Percentiles rank a stretch among this genome's conserved stretches.
These are phyloP conservation scores for Trichopoda pennipes DNA, from an alignment of 2,888 invertebrate genomes.

Conservation along the genomic window DNA sequence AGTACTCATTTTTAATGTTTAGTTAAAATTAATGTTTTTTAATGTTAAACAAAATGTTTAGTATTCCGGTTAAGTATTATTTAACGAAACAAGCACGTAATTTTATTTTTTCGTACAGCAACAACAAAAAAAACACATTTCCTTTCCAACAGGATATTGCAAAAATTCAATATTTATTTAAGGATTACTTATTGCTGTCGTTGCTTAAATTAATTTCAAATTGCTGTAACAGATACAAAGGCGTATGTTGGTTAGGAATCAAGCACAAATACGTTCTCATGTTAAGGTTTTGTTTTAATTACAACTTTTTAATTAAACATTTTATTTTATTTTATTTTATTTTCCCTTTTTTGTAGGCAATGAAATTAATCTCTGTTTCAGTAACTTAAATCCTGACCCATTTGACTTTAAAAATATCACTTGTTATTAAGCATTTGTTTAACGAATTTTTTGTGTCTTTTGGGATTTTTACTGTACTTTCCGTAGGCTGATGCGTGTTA, in stretches of 20 bases:
- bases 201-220: conserved; percentile 11
- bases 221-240: background rate
- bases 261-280: background rate
- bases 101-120: background rate
- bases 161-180: conserved; percentile 8
- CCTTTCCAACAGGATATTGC: background rate
- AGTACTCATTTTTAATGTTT: too few species aligned
- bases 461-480: too few species aligned
- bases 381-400: conserved; percentile 1
- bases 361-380: conserved; percentile 29
- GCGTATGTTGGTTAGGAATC: background rate
- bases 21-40: too few species aligned
- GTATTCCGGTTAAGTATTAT: background rate
- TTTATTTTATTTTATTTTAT: conserved; percentile 26
- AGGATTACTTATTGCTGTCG: background rate
- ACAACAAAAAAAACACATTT: background rate
- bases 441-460: too few species aligned
- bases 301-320: conserved; percentile 28
- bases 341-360: background rate
- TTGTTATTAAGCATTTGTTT: too few species aligned
- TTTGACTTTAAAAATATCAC: background rate
- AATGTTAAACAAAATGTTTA: too few species aligned
- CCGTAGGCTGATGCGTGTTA: too few species aligned
- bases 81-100: background rate
- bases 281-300: background rate